phyloP scores from a whole-genome alignment of 2,888 invertebrate genomes.

The Mystacides longicornis region DNA sequence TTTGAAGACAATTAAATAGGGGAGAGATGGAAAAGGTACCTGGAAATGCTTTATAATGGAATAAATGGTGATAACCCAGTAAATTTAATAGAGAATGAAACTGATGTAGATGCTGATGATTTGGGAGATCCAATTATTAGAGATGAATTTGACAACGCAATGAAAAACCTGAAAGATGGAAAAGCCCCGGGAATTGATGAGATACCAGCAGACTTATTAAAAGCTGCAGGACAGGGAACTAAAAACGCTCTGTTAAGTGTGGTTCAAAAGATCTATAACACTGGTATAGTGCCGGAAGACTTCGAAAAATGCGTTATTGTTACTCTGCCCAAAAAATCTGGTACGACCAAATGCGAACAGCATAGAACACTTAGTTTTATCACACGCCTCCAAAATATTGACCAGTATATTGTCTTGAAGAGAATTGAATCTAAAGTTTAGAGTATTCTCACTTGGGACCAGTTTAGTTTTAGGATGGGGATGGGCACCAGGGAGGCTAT shows the following conservation, averaged over 20 bases:
- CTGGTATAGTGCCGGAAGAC: not conserved
- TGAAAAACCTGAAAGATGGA: not conserved
- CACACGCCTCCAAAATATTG: not conserved
- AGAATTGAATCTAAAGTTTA: not conserved
- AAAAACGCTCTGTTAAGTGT: not conserved
- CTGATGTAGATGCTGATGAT: not conserved
- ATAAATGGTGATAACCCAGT: not conserved
- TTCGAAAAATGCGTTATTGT: not conserved
- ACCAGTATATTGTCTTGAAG: not conserved
- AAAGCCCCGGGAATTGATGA: too few species aligned
- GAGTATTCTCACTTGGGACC: not conserved
- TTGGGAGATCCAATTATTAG: too few species aligned
- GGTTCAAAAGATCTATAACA: not conserved
- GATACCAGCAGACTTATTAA: not conserved
- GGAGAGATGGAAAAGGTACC: too few species aligned
- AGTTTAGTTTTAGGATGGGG: not conserved
- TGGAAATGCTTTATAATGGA: not conserved
- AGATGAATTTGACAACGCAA: not conserved
- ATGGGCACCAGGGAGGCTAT: not conserved
- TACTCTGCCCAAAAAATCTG: not conserved
- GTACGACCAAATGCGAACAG: not conserved
- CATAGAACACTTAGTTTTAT: not conserved
- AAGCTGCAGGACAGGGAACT: not conserved
- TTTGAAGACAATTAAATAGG: not conserved
- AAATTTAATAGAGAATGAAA: not conserved